Evolutionary conservation across 2,113 vertebrate species (phyloP).

Genomic region (Empidonax traillii): DNA sequence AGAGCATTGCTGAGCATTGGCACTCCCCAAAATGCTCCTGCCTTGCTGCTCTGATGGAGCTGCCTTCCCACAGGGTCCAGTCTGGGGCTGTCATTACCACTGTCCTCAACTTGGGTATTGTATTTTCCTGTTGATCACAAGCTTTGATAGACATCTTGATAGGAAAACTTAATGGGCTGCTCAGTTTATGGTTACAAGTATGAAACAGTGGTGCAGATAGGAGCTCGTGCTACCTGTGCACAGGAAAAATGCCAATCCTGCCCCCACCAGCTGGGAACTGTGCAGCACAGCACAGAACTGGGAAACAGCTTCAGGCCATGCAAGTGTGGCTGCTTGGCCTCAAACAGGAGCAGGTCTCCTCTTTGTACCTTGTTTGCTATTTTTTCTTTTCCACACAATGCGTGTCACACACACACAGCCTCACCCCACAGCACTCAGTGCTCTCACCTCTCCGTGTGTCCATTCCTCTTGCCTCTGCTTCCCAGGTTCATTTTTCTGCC

Average conservation of each 20-base stretch:
- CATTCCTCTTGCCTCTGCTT: not conserved
- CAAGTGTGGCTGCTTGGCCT: not conserved
- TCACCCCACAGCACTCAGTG: not conserved
- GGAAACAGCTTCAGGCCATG: not conserved
- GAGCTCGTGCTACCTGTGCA: not conserved
- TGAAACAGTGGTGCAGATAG: not conserved
- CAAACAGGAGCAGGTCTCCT: not conserved
- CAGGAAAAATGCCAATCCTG: not conserved
- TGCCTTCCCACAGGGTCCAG: not conserved
- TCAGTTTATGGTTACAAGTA: not conserved
- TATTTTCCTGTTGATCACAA: not conserved
- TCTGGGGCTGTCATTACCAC: not conserved
- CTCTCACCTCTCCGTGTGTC: not conserved
- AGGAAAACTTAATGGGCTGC: not conserved
- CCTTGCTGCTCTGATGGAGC: not conserved
- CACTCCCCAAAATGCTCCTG: not conserved
- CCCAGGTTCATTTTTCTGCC: not conserved
- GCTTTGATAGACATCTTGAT: not conserved
- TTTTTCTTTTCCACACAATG: not conserved
- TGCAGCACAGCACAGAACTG: not conserved
- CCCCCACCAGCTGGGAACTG: not conserved
- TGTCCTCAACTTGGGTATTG: not conserved
- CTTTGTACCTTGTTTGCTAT: not conserved
- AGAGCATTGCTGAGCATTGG: not conserved
- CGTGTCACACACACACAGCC: not conserved